Evolutionary conservation across 2,888 invertebrate genomes (phyloP), one percentile per base, ranked within the genome.

Genomic region (Aspidiotus rigidus): DNA sequence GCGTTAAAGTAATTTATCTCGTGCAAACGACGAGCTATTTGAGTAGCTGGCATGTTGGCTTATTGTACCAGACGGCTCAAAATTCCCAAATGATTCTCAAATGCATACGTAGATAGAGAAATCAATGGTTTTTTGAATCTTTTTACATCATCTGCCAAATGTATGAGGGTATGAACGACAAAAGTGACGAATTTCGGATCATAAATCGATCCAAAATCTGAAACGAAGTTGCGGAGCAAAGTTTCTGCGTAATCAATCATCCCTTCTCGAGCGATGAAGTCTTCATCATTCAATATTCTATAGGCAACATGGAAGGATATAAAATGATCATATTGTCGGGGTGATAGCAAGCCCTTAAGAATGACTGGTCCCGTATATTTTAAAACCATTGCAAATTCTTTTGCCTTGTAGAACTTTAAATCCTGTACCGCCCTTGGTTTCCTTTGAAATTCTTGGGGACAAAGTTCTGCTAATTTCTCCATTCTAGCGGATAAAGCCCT

Each of bases 231-330:
- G 9, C 11, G 9, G 49, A 44, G 11, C 49, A 44, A 11, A 8
- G 49, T 44, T 44, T 44, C 11, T 10, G 49, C 49, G 11, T 44
- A 44, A 8, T 8, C 49, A 10, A 44, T 11, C 11, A 10, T 44
- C 11, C 11, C 49, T 10, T 8, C 8, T 10, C 11, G 9, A 8
- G 8, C 11, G 9, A 44, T 11, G 11, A 11, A 8, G 49, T 44
- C 49, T 44, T 44, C 11, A 11, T 44, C 49, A 44, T 44, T 11
- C 39, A 63, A 49, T 49, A 63, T 42, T 17, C 39, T 53, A 63
- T 53, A 53, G 28, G 7, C 53, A 49, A 17, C 28, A 54, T 53
- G 53, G 15, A 63, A 6, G 15, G 39, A 7, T n/a, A 63, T 28
- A 63, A 15, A 63, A 63, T 63, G 53, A 6, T 7, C 39, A 16